Conservation (phyloP, 2,888 invertebrate genomes). For the Heteromurus nitidus region DNA sequence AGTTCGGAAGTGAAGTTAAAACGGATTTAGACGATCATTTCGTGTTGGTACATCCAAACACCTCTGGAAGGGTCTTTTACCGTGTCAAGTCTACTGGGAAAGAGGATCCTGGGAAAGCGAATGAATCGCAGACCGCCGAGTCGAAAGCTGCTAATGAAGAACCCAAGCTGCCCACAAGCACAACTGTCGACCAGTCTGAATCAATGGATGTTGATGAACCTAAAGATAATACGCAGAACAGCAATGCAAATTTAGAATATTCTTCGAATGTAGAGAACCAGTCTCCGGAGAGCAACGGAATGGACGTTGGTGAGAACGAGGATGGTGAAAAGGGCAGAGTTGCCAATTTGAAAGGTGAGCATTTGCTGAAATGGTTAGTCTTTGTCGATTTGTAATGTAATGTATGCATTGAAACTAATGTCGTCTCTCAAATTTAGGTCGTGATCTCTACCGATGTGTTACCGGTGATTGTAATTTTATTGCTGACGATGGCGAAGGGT, state of each 20-base stretch:
- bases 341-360: conserved; percentile 63
- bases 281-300: background rate
- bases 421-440: conserved; percentile 74
- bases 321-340: conserved; percentile 60
- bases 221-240: too few relatives aligned
- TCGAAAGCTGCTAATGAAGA: too few relatives aligned
- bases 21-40: conserved; percentile 77
- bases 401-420: too few relatives aligned
- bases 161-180: too few relatives aligned
- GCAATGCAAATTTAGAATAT: too few relatives aligned
- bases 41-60: conserved; percentile 72
- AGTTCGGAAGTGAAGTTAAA: conserved; percentile 75
- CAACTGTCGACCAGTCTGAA: too few relatives aligned
- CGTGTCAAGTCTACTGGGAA: conserved; percentile 61
- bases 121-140: too few relatives aligned
- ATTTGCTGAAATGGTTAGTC: background rate
- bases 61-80: conserved; percentile 71
- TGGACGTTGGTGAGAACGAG: conserved; percentile 34
- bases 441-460: conserved; percentile 78
- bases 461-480: conserved; percentile 76
- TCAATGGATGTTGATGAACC: background rate
- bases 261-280: background rate
- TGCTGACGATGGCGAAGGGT: conserved; percentile 74
- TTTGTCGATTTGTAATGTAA: background rate
- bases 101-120: too few relatives aligned